These are phyloP conservation scores for Typhlomys cinereus DNA, from an alignment of 2,113 vertebrate species.

Conservation along the genomic window DNA sequence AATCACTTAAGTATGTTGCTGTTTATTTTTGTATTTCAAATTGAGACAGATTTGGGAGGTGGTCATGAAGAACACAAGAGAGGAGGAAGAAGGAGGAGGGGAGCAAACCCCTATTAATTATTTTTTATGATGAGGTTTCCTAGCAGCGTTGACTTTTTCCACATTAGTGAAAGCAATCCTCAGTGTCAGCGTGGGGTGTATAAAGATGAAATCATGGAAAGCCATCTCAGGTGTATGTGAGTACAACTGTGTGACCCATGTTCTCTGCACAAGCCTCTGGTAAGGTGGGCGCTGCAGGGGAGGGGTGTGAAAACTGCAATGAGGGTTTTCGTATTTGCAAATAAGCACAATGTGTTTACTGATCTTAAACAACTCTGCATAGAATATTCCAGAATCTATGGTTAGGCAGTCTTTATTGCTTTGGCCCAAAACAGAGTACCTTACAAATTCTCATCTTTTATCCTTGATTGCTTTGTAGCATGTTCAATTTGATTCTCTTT, in stretches of 20 bases:
- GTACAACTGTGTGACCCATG: not conserved
- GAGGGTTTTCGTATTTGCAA: not conserved
- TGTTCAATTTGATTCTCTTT: not conserved
- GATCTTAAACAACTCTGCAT: not conserved
- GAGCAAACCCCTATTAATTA: conserved; percentile 59
- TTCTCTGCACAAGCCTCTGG: not conserved
- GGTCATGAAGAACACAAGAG: conserved; percentile 55
- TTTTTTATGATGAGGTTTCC: conserved; percentile 71
- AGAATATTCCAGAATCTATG: not conserved
- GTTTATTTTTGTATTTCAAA: conserved; percentile 73
- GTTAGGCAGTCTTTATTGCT: not conserved
- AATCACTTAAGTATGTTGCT: conserved; percentile 22
- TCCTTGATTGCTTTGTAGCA: not conserved
- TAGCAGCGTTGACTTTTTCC: conserved; percentile 77
- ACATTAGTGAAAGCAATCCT: conserved; percentile 70
- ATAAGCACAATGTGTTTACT: not conserved
- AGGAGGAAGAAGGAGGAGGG: not conserved
- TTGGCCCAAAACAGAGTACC: not conserved
- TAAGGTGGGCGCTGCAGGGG: not conserved
- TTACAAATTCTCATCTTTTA: not conserved
- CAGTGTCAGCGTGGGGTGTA: conserved; percentile 61
- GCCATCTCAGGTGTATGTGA: not conserved
- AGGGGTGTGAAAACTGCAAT: not conserved
- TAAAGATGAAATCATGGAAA: conserved; percentile 77
- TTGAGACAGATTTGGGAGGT: conserved; percentile 54